Base-by-base conservation (phyloP, 1,140 invertebrate species). In the Leptoteleia sp. region DNA sequence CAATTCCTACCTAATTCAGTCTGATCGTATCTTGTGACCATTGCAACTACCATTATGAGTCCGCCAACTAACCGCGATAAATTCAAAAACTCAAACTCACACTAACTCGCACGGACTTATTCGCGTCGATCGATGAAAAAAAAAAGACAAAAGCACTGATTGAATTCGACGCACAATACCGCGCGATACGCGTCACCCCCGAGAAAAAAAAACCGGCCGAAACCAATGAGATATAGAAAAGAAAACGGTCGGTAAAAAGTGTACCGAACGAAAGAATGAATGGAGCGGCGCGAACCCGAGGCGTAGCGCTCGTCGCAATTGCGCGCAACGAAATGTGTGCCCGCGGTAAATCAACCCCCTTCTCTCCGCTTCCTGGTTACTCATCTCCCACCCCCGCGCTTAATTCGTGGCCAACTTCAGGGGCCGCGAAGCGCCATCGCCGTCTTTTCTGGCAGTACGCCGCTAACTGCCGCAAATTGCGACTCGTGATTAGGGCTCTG, bases 381-480 rank as follows among this genome's bases (percentile, higher is more conserved):
- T 68, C 65, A 45, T 64, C 65, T 64, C 73, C 65, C 64, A 64
- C 73, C 64, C n/a, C n/a, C n/a, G n/a, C n/a, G n/a, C n/a, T n/a
- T n/a, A n/a, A n/a, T n/a, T n/a, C n/a, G n/a, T n/a, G n/a, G n/a
- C n/a, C n/a, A n/a, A n/a, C n/a, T n/a, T n/a, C n/a, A n/a, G n/a
- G n/a, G n/a, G n/a, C n/a, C n/a, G n/a, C n/a, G n/a, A n/a, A n/a
- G n/a, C n/a, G n/a, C n/a, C n/a, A n/a, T n/a, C n/a, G n/a, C n/a
- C n/a, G n/a, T n/a, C n/a, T n/a, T n/a, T n/a, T n/a, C n/a, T n/a
- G n/a, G n/a, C n/a, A n/a, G n/a, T n/a, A n/a, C n/a, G n/a, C n/a
- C n/a, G n/a, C n/a, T n/a, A n/a, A n/a, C n/a, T n/a, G n/a, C n/a
- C n/a, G n/a, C n/a, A n/a, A n/a, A n/a, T n/a, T n/a, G n/a, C n/a